These are phyloP conservation scores for Falco punctatus DNA, from an alignment of 2,113 vertebrate species.

Conservation along the genomic window DNA sequence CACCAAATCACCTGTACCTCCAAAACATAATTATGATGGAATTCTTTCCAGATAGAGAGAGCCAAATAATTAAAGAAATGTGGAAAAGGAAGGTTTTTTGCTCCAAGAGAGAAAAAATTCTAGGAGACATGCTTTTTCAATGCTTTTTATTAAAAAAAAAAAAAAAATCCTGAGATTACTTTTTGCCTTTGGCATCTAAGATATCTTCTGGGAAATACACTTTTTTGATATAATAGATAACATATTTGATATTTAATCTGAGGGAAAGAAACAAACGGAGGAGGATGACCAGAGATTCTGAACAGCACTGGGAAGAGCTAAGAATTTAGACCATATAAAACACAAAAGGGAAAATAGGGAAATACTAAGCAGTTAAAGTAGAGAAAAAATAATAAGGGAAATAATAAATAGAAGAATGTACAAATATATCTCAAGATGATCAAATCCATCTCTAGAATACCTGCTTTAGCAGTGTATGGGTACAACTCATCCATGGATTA, in stretches of 20 bases:
- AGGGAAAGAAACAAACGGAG: background rate
- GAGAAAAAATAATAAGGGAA: background rate
- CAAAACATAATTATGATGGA: background rate
- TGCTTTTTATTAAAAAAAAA: background rate
- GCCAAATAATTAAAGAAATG: background rate
- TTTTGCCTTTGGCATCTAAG: background rate
- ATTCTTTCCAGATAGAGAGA: background rate
- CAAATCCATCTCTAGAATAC: background rate
- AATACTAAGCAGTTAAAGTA: background rate
- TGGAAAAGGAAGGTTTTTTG: background rate
- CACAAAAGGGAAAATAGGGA: background rate
- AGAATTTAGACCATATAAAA: background rate
- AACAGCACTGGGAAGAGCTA: background rate
- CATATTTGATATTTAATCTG: background rate
- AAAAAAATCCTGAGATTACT: background rate
- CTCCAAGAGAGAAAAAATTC: background rate
- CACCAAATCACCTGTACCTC: background rate
- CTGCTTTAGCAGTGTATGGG: background rate
- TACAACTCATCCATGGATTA: background rate
- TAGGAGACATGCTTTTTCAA: background rate
- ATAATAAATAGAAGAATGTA: background rate
- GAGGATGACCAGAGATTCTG: background rate
- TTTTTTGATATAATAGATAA: background rate
- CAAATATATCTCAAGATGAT: background rate
- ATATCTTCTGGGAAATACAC: background rate